Evolutionary conservation across 2,888 invertebrate genomes (phyloP).

Genomic region (Synergus itoensis): DNA sequence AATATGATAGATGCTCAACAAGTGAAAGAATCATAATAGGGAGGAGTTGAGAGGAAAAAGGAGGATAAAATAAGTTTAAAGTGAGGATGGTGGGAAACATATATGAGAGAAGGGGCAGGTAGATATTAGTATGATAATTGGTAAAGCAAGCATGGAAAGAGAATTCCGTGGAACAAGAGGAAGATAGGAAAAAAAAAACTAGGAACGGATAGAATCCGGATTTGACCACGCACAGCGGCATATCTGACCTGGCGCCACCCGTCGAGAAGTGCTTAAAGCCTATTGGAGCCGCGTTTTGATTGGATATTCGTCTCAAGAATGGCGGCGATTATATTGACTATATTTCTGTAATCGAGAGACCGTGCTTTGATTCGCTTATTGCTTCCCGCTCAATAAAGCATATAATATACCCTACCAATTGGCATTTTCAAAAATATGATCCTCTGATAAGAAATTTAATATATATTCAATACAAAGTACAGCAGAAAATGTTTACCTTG

Average conservation of each 20-base stretch:
- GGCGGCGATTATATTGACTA: constrained; percentile 19
- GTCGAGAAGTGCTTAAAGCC: constrained; percentile 36
- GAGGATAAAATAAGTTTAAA: background rate
- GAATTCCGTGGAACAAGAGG: constrained; percentile 24
- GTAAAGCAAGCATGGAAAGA: constrained; percentile 42
- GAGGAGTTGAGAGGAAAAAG: background rate
- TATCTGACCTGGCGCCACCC: constrained; percentile 41
- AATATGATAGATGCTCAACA: too few relatives aligned
- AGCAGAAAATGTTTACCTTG: too few relatives aligned
- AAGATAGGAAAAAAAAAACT: constrained; percentile 38
- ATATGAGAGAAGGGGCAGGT: background rate
- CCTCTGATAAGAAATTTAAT: too few relatives aligned
- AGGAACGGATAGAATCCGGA: constrained; percentile 32
- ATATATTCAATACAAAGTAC: too few relatives aligned
- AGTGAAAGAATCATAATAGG: background rate
- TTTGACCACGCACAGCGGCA: constrained; percentile 40
- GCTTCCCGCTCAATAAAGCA: background rate
- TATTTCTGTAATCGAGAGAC: constrained; percentile 11
- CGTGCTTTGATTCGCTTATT: background rate
- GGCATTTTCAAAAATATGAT: background rate
- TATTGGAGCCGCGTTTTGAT: constrained; percentile 35
- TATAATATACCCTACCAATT: background rate
- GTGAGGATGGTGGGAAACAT: background rate
- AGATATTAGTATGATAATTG: constrained; percentile 39
- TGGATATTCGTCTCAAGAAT: constrained; percentile 16